A percentile compares a stretch with the other conserved stretches of the same genome.
Evolutionary conservation across 2,888 invertebrate genomes (phyloP).

Genomic region (Synergus umbraculus): DNA sequence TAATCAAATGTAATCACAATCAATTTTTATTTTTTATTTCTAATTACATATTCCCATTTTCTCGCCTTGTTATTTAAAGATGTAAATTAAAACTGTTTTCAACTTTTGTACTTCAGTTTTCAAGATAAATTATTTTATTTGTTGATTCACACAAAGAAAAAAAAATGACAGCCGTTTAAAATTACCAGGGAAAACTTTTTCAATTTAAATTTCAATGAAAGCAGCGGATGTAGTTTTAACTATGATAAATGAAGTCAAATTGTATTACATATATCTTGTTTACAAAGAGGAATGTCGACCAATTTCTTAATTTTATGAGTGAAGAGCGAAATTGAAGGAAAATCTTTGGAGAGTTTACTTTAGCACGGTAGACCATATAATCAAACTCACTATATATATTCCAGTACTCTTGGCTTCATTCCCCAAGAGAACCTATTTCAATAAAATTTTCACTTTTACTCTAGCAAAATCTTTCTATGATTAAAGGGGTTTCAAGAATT

Average conservation of each 20-base stretch:
- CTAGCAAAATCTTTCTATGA: not conserved
- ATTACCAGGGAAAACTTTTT: not conserved
- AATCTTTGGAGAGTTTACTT: not conserved
- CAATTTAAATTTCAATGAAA: not conserved
- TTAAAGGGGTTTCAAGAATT: not conserved
- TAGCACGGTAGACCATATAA: not conserved
- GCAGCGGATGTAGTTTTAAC: not conserved
- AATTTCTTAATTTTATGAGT: not conserved
- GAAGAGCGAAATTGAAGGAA: not conserved
- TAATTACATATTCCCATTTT: too few species aligned
- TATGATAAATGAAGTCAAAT: not conserved
- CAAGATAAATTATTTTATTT: not conserved
- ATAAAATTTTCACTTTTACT: conserved; percentile 6
- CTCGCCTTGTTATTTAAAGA: too few species aligned
- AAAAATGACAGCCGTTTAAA: not conserved
- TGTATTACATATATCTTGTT: not conserved
- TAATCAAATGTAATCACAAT: too few species aligned
- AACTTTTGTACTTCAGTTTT: too few species aligned
- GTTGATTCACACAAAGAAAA: not conserved
- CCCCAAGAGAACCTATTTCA: conserved; percentile 5
- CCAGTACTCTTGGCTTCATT: not conserved
- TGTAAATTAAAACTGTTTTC: too few species aligned
- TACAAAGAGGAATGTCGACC: not conserved
- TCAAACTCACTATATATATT: not conserved
- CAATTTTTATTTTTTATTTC: too few species aligned